These are phyloP conservation scores for Sylvilagus floridanus DNA, from an alignment of 2,797 vertebrate genomes.

Conservation along the genomic window DNA sequence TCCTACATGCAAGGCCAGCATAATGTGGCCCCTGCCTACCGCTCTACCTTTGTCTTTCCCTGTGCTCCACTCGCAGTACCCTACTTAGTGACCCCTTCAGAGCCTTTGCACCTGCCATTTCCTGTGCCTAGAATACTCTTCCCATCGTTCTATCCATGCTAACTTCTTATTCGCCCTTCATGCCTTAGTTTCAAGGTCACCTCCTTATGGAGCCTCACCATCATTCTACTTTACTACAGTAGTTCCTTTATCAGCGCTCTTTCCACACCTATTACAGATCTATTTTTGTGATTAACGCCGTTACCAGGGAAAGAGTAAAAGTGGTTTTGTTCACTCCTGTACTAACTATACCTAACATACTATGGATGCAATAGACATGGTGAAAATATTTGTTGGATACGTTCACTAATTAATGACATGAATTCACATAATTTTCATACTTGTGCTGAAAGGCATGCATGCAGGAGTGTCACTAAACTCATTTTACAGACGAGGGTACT, in stretches of 20 bases:
- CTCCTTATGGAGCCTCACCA: neutral
- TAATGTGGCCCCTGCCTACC: neutral
- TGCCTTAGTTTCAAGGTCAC: neutral
- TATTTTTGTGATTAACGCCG: neutral
- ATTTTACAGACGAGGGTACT: neutral
- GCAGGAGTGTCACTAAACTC: neutral
- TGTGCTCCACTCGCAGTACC: no score
- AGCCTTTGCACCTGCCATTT: neutral
- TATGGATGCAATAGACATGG: neutral
- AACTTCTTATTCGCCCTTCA: neutral
- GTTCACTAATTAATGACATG: neutral
- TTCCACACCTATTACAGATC: neutral
- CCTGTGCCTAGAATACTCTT: neutral
- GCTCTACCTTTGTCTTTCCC: neutral
- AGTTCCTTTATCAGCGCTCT: neutral
- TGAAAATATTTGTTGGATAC: neutral
- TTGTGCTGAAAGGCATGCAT: neutral
- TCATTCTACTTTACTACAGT: neutral
- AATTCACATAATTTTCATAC: conserved; percentile 1
- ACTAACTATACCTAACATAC: neutral
- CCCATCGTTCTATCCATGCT: neutral
- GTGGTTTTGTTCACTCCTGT: neutral
- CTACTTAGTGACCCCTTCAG: no score
- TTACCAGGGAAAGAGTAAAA: neutral
- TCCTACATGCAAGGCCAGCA: neutral